Percentiles rank a stretch among this genome's conserved stretches.
Conservation (phyloP, 2,113 vertebrate genomes). For the Elaphurus davidianus region DNA sequence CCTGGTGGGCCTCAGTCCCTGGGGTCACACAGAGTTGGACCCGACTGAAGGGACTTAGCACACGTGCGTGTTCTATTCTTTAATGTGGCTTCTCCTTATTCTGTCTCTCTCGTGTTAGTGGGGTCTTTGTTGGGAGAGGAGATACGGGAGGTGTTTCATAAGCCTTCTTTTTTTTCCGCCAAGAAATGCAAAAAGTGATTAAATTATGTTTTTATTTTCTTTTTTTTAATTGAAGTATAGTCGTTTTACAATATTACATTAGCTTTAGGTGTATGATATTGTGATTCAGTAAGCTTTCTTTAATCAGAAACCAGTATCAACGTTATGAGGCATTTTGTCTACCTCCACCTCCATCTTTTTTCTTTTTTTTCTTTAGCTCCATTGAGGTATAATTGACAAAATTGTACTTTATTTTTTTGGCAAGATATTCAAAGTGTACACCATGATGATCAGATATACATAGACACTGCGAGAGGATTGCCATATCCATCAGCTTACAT, state of each 20-base stretch:
- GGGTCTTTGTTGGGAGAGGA: not conserved
- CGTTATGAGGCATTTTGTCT: not conserved
- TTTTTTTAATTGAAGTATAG: not conserved
- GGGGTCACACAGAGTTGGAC: fast-evolving
- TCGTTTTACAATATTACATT: not conserved
- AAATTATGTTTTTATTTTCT: not conserved
- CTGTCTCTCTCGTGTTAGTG: not conserved
- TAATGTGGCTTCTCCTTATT: not conserved
- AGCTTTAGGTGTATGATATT: not conserved
- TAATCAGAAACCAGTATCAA: not conserved
- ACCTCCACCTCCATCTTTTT: not conserved
- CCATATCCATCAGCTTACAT: not conserved
- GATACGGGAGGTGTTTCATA: not conserved
- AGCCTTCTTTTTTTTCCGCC: not conserved
- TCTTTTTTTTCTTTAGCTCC: not conserved
- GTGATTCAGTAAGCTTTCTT: not conserved
- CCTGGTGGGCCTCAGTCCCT: not conserved
- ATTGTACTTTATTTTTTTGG: not conserved
- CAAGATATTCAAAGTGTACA: not conserved
- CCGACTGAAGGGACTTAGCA: not conserved
- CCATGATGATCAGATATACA: not conserved
- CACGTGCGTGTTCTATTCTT: not conserved
- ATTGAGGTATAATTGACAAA: not conserved
- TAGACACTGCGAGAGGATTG: not conserved
- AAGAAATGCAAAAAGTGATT: not conserved